Evolutionary conservation across 2,888 invertebrate genomes (phyloP).

Genomic region (Lissocephala sabroskyi): DNA sequence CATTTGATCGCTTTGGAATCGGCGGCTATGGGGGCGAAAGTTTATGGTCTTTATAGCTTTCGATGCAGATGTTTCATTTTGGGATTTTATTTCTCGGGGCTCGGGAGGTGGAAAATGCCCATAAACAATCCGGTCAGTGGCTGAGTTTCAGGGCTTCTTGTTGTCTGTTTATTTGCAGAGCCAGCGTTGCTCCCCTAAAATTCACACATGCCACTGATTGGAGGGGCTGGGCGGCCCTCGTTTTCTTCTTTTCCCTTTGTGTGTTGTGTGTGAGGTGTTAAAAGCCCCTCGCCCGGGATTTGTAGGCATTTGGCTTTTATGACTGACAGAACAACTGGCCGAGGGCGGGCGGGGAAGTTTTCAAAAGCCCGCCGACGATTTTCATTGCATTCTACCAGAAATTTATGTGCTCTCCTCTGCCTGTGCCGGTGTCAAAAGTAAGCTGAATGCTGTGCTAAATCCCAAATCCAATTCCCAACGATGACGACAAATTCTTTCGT

Average conservation of each 20-base stretch:
- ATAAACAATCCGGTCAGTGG: too few species aligned
- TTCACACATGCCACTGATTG: neutral
- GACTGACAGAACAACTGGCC: neutral
- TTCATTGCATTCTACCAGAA: too few species aligned
- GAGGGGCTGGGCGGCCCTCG: neutral
- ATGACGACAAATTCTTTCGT: too few species aligned
- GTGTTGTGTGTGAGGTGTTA: slow-evolving; percentile 25
- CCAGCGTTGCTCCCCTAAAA: too few species aligned
- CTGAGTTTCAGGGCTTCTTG: too few species aligned
- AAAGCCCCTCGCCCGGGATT: slow-evolving; percentile 28
- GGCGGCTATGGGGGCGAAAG: slow-evolving; percentile 16
- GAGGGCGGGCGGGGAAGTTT: too few species aligned
- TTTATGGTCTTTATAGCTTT: neutral
- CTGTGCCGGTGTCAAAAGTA: too few species aligned
- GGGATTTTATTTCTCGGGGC: neutral
- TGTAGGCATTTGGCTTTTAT: slow-evolving; percentile 26
- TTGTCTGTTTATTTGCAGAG: too few species aligned
- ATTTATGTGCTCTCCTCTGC: too few species aligned
- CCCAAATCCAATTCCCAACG: too few species aligned
- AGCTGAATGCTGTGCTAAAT: too few species aligned
- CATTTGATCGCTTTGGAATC: slow-evolving; percentile 17
- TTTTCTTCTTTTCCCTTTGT: neutral
- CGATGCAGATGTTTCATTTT: neutral
- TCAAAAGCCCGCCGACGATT: too few species aligned
- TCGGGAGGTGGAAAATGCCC: neutral